Conservation (phyloP, 2,888 invertebrate species). For the Scelioninae gen. 1 region DNA sequence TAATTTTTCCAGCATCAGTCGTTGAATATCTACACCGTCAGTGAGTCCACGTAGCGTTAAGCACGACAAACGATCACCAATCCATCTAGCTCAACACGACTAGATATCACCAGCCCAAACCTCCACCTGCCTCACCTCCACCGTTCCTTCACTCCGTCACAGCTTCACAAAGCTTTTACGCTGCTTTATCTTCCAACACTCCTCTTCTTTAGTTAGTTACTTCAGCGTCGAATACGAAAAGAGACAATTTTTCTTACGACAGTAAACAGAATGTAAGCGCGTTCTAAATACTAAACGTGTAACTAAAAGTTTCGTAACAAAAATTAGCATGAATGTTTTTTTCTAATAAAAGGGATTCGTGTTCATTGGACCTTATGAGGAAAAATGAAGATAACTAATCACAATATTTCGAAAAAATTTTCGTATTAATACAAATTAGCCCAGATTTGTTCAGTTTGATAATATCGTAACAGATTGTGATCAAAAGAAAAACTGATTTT, state of each 20-base stretch:
- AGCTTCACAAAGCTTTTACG: conserved; percentile 51
- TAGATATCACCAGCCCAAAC: conserved; percentile 67
- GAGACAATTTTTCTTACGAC: conserved; percentile 58
- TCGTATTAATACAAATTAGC: too few species aligned
- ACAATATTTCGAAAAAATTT: too few species aligned
- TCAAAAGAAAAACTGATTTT: too few species aligned
- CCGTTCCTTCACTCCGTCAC: conserved; percentile 6
- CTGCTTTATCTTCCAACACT: conserved; percentile 64
- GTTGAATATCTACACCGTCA: conserved; percentile 83
- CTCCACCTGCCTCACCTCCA: conserved; percentile 37
- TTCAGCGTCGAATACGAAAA: conserved; percentile 43
- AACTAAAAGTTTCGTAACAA: conserved; percentile 50
- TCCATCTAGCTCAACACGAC: conserved; percentile 83
- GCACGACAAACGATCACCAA: conserved; percentile 84
- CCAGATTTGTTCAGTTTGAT: too few species aligned
- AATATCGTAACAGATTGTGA: too few species aligned
- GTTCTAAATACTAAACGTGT: conserved; percentile 50
- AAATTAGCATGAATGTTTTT: conserved; percentile 51
- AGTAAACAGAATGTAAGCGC: conserved; percentile 47
- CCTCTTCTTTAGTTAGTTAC: conserved; percentile 52
- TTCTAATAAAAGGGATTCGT: conserved; percentile 19
- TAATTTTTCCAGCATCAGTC: conserved; percentile 84
- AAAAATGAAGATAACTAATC: too few species aligned
- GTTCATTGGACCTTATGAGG: background rate
- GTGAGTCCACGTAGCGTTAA: conserved; percentile 81